These are phyloP conservation scores for Isurus oxyrinchus DNA, from an alignment of 2,113 vertebrate species.

Conservation along the genomic window DNA sequence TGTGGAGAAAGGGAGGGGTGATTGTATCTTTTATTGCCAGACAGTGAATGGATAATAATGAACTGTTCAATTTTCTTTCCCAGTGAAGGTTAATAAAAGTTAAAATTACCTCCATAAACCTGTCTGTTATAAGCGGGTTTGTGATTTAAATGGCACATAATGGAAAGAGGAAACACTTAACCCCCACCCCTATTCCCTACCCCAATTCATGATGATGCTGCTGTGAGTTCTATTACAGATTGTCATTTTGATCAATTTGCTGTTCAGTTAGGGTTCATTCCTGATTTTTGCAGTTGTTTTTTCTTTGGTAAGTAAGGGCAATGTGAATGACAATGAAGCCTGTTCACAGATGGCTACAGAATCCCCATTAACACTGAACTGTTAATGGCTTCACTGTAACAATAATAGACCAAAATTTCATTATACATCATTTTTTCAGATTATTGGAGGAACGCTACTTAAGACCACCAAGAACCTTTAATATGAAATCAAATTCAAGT, in stretches of 20 bases:
- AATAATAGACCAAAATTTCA: background rate
- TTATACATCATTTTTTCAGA: background rate
- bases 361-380: background rate
- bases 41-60: background rate
- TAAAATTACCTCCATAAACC: background rate
- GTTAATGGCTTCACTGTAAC: background rate
- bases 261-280: background rate
- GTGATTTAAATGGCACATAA: background rate
- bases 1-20: background rate
- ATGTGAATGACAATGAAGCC: background rate
- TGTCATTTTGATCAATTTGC: background rate
- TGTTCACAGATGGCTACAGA: background rate
- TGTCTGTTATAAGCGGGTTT: background rate
- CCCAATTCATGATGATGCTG: background rate
- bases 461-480: no score
- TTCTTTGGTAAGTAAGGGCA: background rate
- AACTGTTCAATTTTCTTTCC: background rate
- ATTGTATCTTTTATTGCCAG: background rate
- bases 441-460: background rate
- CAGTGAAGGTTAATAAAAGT: background rate
- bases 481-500: background rate
- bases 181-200: background rate
- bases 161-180: background rate
- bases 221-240: background rate
- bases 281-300: background rate